Evolutionary conservation across 2,888 invertebrate species (phyloP).

Genomic region (Dynastes hyllus): DNA sequence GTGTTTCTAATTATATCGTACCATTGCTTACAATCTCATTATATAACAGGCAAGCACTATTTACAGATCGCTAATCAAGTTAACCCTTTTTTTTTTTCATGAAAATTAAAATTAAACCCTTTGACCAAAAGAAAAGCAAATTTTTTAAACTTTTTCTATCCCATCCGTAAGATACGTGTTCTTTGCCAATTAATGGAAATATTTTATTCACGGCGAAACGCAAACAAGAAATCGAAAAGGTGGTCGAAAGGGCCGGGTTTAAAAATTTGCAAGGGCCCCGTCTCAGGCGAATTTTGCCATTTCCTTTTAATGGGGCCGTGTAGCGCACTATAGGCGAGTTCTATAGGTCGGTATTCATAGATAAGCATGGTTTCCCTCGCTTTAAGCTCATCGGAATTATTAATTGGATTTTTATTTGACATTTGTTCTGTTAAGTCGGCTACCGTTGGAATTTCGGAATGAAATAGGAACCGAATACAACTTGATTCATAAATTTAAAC

Average conservation of each 20-base stretch:
- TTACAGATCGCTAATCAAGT: neutral
- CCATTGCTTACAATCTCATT: neutral
- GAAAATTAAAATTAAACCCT: too few species aligned
- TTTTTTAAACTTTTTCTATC: too few species aligned
- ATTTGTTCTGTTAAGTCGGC: neutral
- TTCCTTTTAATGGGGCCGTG: constrained; percentile 40
- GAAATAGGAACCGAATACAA: constrained; percentile 36
- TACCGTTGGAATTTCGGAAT: constrained; percentile 23
- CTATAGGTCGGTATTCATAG: too few species aligned
- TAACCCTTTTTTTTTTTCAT: too few species aligned
- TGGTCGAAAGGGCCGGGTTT: constrained; percentile 31
- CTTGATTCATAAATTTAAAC: too few species aligned
- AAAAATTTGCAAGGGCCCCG: constrained; percentile 45
- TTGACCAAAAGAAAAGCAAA: too few species aligned
- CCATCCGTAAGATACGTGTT: neutral
- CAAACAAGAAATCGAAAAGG: constrained; percentile 44
- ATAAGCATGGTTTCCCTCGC: too few species aligned
- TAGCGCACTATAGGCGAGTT: neutral
- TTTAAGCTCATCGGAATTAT: constrained; percentile 29
- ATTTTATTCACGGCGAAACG: constrained; percentile 35
- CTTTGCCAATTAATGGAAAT: constrained; percentile 34
- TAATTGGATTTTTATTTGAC: constrained; percentile 39
- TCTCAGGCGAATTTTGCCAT: constrained; percentile 43
- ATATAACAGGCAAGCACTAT: neutral
- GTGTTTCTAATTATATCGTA: too few species aligned